These are phyloP conservation scores for Sapajus apella DNA, from an alignment of 2,113 vertebrate species.

Conservation along the genomic window DNA sequence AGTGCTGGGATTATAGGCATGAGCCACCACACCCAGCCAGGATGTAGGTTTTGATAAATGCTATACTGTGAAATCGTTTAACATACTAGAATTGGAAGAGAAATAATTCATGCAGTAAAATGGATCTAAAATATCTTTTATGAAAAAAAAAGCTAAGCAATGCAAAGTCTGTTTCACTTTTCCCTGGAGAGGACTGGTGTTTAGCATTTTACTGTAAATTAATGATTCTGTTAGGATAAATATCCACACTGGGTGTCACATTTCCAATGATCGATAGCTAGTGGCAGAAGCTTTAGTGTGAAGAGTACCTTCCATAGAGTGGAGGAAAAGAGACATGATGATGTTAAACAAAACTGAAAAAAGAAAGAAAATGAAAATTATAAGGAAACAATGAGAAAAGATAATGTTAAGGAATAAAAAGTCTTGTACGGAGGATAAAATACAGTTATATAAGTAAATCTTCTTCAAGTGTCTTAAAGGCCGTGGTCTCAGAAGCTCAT, in stretches of 20 bases:
- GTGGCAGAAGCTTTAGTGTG: background rate
- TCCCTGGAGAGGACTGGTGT: background rate
- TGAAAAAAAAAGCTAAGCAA: background rate
- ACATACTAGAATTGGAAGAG: background rate
- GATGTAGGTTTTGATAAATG: fast-evolving
- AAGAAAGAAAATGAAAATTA: background rate
- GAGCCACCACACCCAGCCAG: no score
- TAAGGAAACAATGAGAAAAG: background rate
- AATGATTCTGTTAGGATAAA: background rate
- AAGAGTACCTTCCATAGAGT: background rate
- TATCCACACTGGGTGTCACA: fast-evolving
- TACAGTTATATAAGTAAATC: fast-evolving
- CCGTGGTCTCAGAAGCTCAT: background rate
- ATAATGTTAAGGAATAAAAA: fast-evolving
- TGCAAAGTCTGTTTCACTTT: background rate
- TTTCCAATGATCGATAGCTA: background rate
- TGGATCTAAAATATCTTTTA: background rate
- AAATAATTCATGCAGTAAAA: fast-evolving
- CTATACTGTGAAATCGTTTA: fast-evolving
- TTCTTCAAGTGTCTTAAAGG: fast-evolving
- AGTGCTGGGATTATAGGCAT: no score
- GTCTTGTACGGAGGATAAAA: fast-evolving
- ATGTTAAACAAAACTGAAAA: background rate
- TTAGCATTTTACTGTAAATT: background rate
- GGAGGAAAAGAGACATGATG: background rate